Percentiles rank a stretch among this genome's conserved stretches.
phyloP scores from a whole-genome alignment of 2,797 vertebrate genomes.

The Allobates femoralis region DNA sequence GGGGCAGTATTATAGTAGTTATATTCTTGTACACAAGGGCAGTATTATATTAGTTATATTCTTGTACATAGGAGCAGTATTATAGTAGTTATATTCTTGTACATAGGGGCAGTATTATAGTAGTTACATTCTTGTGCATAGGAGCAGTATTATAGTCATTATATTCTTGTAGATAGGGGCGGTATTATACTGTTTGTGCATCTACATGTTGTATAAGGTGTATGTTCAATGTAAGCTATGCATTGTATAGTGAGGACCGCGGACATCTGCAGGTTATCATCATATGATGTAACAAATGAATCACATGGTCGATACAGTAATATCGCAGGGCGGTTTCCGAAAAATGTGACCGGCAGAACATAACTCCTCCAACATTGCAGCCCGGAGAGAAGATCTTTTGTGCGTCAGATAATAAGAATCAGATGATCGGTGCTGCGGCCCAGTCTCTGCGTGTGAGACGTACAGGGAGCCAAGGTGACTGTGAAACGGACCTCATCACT shows the following conservation, averaged over 20 bases:
- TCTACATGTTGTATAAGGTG: too few species aligned
- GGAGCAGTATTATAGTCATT: background rate
- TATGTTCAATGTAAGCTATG: too few species aligned
- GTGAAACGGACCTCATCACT: too few species aligned
- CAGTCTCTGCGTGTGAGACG: background rate
- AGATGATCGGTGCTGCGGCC: background rate
- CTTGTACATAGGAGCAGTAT: constrained; percentile 11
- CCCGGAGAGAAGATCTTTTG: background rate
- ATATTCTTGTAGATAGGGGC: background rate
- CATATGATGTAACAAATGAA: background rate
- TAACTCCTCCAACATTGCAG: background rate
- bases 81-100: constrained; percentile 4
- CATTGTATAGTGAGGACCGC: background rate
- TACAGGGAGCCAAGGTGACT: too few species aligned
- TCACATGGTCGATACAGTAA: background rate
- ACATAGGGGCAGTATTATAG: background rate
- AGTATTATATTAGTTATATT: constrained; percentile 23
- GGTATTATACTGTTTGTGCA: background rate
- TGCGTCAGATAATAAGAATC: constrained; percentile 22
- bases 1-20: constrained; percentile 19
- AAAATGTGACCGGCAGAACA: background rate
- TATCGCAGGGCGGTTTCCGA: background rate
- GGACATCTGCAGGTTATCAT: background rate
- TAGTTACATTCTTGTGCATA: background rate
- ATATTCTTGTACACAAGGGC: constrained; percentile 4